Conservation (phyloP, 2,797 vertebrate species). For the Melanotaenia parkinsoni region DNA sequence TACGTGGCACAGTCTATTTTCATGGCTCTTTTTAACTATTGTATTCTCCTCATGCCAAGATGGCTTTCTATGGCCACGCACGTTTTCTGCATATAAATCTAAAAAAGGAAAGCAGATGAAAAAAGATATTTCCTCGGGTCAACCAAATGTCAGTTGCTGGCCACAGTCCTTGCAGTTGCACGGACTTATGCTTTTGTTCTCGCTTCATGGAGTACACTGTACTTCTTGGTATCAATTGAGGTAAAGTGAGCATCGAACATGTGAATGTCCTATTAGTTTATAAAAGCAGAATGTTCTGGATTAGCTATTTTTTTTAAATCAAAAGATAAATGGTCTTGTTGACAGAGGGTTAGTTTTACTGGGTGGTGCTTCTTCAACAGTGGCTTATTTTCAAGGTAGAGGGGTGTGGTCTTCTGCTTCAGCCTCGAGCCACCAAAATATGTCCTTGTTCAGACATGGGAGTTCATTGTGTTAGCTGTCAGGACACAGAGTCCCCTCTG, state of each 20-base stretch:
- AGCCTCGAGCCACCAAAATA: conserved; percentile 54
- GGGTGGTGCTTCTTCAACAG: conserved; percentile 23
- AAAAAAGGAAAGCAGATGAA: conserved; percentile 45
- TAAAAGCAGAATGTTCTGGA: conserved; percentile 1
- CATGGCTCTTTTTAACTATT: conserved; percentile 51
- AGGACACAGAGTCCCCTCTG: conserved; percentile 60
- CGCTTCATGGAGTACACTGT: conserved; percentile 2
- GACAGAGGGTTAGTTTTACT: conserved; percentile 18
- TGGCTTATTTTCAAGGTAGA: conserved; percentile 49
- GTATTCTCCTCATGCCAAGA: conserved; percentile 39
- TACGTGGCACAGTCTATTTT: conserved; percentile 60
- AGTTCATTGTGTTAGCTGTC: conserved; percentile 70
- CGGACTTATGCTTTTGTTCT: conserved; percentile 28
- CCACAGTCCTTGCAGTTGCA: conserved; percentile 54
- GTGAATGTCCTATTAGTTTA: not conserved
- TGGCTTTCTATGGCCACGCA: conserved; percentile 34
- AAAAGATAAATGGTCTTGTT: conserved; percentile 23
- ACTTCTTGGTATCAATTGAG: not conserved
- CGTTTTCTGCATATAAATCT: conserved; percentile 30
- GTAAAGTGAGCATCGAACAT: not conserved
- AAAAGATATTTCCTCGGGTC: conserved; percentile 39
- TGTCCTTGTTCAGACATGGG: conserved; percentile 69
- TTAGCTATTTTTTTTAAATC: conserved; percentile 1
- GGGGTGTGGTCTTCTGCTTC: conserved; percentile 48
- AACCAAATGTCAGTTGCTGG: conserved; percentile 49